A percentile compares a stretch with the other conserved stretches of the same genome.
These are phyloP conservation scores for Willowsia nigromaculata DNA, from an alignment of 2,888 invertebrate genomes.

Conservation along the genomic window DNA sequence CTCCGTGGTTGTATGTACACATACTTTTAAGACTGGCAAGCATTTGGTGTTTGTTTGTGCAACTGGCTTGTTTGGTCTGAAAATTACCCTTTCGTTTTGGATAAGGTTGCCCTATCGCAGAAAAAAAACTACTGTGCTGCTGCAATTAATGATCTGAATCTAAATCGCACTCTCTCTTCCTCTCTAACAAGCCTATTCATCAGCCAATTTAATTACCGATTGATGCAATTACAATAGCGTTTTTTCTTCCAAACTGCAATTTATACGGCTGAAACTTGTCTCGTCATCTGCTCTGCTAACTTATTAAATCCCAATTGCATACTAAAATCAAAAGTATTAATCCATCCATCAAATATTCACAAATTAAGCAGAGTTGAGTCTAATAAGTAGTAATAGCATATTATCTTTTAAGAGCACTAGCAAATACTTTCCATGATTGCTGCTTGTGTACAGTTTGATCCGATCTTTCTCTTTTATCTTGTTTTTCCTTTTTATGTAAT, in stretches of 20 bases:
- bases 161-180: neutral
- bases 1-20: no score
- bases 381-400: neutral
- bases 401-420: neutral
- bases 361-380: neutral
- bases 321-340: neutral
- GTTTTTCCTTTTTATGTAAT: neutral
- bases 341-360: neutral
- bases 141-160: constrained; percentile 16
- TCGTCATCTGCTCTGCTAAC: constrained; percentile 1
- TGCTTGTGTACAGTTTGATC: neutral
- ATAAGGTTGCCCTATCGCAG: neutral
- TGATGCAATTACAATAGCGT: neutral
- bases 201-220: constrained; percentile 8
- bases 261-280: neutral
- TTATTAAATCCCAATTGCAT: constrained; percentile 1
- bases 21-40: no score
- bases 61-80: neutral
- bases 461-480: neutral
- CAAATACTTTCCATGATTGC: neutral
- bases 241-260: neutral
- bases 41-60: neutral
- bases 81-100: neutral
- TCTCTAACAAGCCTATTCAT: constrained; percentile 1
- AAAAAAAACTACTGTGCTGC: neutral